Base-by-base conservation (phyloP, 92 coral and sea anemone species). In the Epizoanthus rinbou region DNA sequence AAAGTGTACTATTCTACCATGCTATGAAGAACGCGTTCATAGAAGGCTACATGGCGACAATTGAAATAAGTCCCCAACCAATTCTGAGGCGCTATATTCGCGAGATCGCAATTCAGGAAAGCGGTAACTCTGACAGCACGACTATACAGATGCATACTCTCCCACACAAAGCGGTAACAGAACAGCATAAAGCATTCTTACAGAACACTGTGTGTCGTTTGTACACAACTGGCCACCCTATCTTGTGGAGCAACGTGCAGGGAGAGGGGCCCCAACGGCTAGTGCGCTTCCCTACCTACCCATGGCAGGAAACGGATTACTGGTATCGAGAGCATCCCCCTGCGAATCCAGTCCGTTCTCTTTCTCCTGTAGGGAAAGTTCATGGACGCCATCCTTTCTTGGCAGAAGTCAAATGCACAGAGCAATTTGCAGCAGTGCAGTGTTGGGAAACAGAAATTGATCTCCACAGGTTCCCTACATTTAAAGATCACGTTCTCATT, bases 381-480 rank as follows among this genome's bases (percentile, higher is more conserved):
- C 80, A 37, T 16, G 71, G 28, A 19, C 37, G 57, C 57, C 98
- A 95, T 41, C 97, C 95, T 18, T 89, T 91, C 67, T 64, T 95
- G 13, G 89, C 75, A 8, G 76, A 80, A 5, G 84, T 85, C 43
- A 86, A 64, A 41, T 62, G 62, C 66, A 89, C 98, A 13, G 85
- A 87, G 80, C 93, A 68, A 17, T 91, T 78, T 60, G 86, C 97
- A 67, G 98, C 94, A 71, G 82, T 95, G 39, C 89, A 75, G 54
- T 92, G 90, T 28, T 95, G 98, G 98, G 91, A 89, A 53, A 85
- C 93, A 53, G 97, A 95, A 73, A 86, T 95, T 56, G 97, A 95
- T 69, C 86, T 91, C 33, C 88, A 86, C 79, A 80, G 84, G 19
- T 85, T 95, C 70, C 91, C 95, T 15, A 64, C 85, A 52, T 83